Conservation (phyloP, 2,113 vertebrate species). For the Halichoerus grypus region DNA sequence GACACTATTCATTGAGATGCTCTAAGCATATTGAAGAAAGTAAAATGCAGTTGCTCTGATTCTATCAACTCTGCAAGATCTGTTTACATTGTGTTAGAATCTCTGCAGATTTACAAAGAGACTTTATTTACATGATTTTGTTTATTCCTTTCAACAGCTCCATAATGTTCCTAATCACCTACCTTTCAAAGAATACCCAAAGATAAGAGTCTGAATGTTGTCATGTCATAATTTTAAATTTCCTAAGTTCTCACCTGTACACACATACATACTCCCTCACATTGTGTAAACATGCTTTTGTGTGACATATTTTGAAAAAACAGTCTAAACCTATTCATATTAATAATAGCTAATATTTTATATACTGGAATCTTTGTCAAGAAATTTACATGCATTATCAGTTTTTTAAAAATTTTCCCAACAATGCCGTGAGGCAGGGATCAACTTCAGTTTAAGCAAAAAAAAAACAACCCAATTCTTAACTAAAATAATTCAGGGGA, state of each 20-base stretch:
- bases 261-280: neutral
- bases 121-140: neutral
- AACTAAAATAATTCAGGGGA: neutral
- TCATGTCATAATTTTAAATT: neutral
- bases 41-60: neutral
- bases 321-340: neutral
- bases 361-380: neutral
- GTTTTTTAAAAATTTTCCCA: neutral
- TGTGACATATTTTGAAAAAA: neutral
- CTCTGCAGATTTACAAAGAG: neutral
- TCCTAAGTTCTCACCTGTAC: neutral
- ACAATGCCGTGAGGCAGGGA: neutral
- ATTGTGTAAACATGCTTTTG: conserved; percentile 19
- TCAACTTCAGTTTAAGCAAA: neutral
- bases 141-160: neutral
- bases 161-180: neutral
- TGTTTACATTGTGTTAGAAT: neutral
- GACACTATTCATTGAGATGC: accelerated
- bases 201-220: neutral
- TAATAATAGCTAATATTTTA: neutral
- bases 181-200: neutral
- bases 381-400: neutral
- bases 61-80: neutral
- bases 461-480: neutral
- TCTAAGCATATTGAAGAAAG: neutral